phyloP scores from a whole-genome alignment of 2,797 vertebrate genomes.

The Pogoniulus pusillus region DNA sequence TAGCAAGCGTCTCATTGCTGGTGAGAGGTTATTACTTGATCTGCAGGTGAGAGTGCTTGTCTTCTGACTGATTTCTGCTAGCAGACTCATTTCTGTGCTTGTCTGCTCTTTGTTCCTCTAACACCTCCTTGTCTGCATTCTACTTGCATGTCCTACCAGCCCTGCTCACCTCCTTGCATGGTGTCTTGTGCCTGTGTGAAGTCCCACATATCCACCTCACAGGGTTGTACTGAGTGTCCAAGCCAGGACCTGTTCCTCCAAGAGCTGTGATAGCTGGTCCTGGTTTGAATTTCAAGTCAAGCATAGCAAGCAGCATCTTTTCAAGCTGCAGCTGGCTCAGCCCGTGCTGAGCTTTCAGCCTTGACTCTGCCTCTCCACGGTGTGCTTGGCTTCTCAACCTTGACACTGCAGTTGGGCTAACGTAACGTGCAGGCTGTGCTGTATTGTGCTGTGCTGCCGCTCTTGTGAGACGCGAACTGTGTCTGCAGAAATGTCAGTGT shows the following conservation, averaged over 20 bases:
- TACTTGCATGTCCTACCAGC: rapidly evolving
- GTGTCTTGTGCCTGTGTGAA: rapidly evolving
- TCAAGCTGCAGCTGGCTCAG: background rate
- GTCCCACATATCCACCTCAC: rapidly evolving
- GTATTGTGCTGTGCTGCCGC: background rate
- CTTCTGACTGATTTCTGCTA: background rate
- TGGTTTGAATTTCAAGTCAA: background rate
- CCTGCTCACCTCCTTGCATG: rapidly evolving
- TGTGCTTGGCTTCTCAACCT: slow-evolving; percentile 22
- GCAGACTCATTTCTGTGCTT: background rate
- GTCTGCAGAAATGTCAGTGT: rapidly evolving
- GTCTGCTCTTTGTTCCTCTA: background rate
- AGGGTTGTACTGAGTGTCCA: rapidly evolving
- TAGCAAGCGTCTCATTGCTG: background rate
- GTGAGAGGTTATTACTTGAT: background rate
- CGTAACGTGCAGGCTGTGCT: rapidly evolving
- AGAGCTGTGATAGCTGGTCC: background rate
- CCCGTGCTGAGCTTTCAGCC: background rate
- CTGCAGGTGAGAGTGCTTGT: background rate
- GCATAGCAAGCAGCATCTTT: background rate
- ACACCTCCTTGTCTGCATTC: background rate
- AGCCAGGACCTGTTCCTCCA: background rate
- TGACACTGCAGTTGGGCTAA: background rate
- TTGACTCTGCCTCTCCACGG: background rate
- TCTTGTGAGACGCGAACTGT: background rate